A percentile compares a stretch with the other conserved stretches of the same genome.
These are phyloP conservation scores for Sturmia bella DNA, from an alignment of 2,888 invertebrate species.

Conservation along the genomic window DNA sequence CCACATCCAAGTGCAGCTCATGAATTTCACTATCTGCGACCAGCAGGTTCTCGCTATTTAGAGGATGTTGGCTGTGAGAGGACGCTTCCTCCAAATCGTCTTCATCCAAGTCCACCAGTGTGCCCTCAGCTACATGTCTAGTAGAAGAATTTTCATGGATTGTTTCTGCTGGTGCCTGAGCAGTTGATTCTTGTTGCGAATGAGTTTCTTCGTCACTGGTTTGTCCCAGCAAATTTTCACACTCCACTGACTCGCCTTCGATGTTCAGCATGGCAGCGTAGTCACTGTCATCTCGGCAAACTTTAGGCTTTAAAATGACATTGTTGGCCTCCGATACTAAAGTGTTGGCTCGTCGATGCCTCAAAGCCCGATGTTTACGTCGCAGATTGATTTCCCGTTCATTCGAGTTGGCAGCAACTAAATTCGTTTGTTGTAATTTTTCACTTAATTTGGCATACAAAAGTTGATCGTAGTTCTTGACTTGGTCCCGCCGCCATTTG, in stretches of 20 bases:
- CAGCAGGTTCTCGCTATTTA: constrained; percentile 25
- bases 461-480: constrained; percentile 80
- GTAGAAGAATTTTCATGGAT: neutral
- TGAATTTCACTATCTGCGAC: neutral
- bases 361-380: constrained; percentile 71
- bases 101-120: constrained; percentile 74
- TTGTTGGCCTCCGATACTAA: constrained; percentile 50
- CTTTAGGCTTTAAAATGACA: constrained; percentile 55
- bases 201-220: constrained; percentile 75
- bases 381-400: constrained; percentile 73
- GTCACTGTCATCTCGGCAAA: constrained; percentile 56
- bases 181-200: constrained; percentile 43
- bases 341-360: constrained; percentile 58
- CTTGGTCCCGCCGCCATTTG: constrained; percentile 81
- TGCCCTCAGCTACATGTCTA: constrained; percentile 75
- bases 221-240: constrained; percentile 77
- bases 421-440: constrained; percentile 77
- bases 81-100: neutral
- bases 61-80: neutral
- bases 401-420: constrained; percentile 49
- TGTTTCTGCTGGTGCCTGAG: neutral
- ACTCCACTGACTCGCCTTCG: constrained; percentile 77
- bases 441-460: constrained; percentile 80
- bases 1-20: constrained; percentile 28
- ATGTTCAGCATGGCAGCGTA: constrained; percentile 74